Base-by-base conservation (phyloP, 37 sponge, comb jelly and placozoan species). In the Axinella damicornis region DNA sequence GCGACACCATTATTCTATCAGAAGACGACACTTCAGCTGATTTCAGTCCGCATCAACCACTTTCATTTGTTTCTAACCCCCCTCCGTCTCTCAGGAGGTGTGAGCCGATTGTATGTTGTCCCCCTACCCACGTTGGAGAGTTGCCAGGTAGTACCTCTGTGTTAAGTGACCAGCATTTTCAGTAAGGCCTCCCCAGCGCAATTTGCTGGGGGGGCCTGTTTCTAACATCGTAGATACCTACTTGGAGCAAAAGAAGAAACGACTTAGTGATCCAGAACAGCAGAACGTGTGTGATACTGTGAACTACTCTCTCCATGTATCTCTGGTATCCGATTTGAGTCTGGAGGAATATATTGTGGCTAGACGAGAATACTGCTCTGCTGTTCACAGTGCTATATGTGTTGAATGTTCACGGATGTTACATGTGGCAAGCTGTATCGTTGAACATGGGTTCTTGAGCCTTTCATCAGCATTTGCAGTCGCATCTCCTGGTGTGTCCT, bases 401-500 rank as follows among this genome's bases (percentile, higher is more conserved):
- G 19, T 12, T 15, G 17, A 13, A 36, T 77, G 78, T 61, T 58
- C 36, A 11, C 14, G 16, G 28, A 20, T 77, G 78, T 15, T 77
- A 15, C 5, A 24, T 28, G 63, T 58, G 58, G 78, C 64, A 35
- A 21, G 13, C 16, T 19, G 2, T 20, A 33, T 81, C 2, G 18
- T 81, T 1, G 14, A 2, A 53, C 30, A 46, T 20, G 70, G 82
- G 12, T 57, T 34, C 25, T 2, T 46, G 1, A 33, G 31, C 2
- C 41, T 83, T 2, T 28, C 27, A 25, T 31, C 71, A 21, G 83
- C 74, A 60, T 83, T 83, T 73, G 73, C 28, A 15, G 27, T 72
- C 31, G 57, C 53, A 14, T 83, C 58, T 59, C 74, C 83, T 61
- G 38, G 15, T 72, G 58, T 24, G 28, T 73, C 18, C 12, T 83